Evolutionary conservation across 2,797 vertebrate species (phyloP).

Genomic region (Alauda arvensis): DNA sequence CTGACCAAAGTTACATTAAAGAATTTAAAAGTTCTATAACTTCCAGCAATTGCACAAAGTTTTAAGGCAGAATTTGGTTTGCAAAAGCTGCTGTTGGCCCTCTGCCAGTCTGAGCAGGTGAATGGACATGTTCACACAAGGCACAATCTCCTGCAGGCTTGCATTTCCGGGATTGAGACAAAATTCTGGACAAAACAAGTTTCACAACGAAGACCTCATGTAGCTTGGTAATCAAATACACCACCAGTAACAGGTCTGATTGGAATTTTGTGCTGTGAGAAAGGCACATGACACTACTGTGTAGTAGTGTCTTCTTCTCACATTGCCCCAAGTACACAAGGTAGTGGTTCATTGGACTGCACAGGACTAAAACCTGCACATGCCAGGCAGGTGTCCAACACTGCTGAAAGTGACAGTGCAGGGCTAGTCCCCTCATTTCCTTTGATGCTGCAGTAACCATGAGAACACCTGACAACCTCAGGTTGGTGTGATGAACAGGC

Average conservation of each 20-base stretch:
- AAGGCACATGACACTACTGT: accelerated
- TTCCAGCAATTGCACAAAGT: background rate
- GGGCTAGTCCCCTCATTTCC: background rate
- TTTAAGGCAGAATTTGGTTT: background rate
- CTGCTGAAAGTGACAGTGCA: background rate
- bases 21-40: background rate
- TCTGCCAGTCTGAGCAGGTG: background rate
- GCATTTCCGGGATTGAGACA: background rate
- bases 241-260: background rate
- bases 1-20: background rate
- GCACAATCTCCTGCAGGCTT: background rate
- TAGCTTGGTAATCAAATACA: background rate
- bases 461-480: background rate
- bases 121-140: background rate
- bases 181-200: accelerated
- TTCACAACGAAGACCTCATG: background rate
- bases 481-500: accelerated
- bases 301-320: background rate
- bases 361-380: background rate
- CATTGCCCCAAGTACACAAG: accelerated
- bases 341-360: background rate
- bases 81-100: background rate
- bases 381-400: background rate
- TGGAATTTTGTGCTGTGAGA: background rate
- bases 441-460: background rate